A percentile compares a stretch with the other conserved stretches of the same genome.
Evolutionary conservation across 2,888 invertebrate species (phyloP).

Genomic region (Chorisops tibialis): DNA sequence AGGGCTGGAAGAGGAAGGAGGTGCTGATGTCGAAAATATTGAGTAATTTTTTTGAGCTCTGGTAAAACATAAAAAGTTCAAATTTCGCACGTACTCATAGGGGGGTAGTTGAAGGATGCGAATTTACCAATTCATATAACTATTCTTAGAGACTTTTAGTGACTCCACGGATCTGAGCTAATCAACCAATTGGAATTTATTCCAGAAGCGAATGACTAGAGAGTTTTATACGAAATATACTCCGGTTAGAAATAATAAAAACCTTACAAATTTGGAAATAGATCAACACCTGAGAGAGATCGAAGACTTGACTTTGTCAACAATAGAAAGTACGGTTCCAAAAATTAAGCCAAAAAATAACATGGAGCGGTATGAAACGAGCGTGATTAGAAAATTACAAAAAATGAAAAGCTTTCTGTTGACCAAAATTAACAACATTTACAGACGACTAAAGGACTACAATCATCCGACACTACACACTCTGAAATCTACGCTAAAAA

Average conservation of each 20-base stretch:
- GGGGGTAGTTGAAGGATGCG: too few species aligned
- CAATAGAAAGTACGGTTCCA: not conserved
- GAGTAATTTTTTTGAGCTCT: too few species aligned
- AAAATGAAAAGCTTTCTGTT: not conserved
- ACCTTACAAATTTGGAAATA: not conserved
- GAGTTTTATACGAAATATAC: not conserved
- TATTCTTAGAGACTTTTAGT: too few species aligned
- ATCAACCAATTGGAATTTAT: too few species aligned
- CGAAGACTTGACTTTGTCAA: not conserved
- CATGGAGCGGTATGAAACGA: conserved; percentile 1
- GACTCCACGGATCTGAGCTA: too few species aligned
- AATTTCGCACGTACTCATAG: too few species aligned
- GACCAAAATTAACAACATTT: not conserved
- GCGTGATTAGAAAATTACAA: not conserved
- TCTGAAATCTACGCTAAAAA: not conserved
- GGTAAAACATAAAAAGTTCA: too few species aligned
- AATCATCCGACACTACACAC: not conserved
- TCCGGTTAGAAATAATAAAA: conserved; percentile 4
- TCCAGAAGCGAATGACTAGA: not conserved
- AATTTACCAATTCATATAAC: too few species aligned
- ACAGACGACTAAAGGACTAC: conserved; percentile 9
- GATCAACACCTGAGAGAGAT: not conserved
- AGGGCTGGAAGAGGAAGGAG: too few species aligned
- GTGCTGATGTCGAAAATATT: too few species aligned
- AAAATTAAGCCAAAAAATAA: not conserved